A percentile compares a stretch with the other conserved stretches of the same genome.
These are phyloP conservation scores for Carduelis carduelis DNA, from an alignment of 2,797 vertebrate species.

Conservation along the genomic window DNA sequence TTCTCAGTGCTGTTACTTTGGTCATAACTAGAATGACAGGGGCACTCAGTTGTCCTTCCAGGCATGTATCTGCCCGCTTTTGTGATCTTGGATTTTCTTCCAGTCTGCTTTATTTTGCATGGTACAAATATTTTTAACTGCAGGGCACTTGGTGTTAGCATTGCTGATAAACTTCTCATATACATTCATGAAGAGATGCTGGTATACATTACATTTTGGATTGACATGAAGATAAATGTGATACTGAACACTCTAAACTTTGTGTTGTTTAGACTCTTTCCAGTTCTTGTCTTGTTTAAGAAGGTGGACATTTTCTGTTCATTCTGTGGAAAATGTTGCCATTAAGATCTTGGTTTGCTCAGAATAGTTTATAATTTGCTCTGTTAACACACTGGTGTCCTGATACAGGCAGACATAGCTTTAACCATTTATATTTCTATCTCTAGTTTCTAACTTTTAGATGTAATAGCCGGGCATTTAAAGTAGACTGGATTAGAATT, in stretches of 20 bases:
- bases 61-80: not conserved
- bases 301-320: not conserved
- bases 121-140: not conserved
- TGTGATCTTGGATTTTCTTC: not conserved
- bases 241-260: not conserved
- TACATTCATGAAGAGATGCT: not conserved
- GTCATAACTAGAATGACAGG: not conserved
- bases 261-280: not conserved
- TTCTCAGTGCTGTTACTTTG: not conserved
- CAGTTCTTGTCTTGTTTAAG: not conserved
- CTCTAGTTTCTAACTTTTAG: not conserved
- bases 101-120: not conserved
- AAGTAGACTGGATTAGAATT: not conserved
- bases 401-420: not conserved
- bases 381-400: not conserved
- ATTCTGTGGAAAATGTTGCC: not conserved
- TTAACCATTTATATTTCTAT: not conserved
- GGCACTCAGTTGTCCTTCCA: not conserved
- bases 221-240: not conserved
- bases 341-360: not conserved
- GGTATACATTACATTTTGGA: not conserved
- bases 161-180: not conserved
- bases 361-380: not conserved
- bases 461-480: not conserved
- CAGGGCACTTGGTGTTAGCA: not conserved